Evolutionary conservation across 2,888 invertebrate genomes (phyloP).

Genomic region (Plebejus melissa): DNA sequence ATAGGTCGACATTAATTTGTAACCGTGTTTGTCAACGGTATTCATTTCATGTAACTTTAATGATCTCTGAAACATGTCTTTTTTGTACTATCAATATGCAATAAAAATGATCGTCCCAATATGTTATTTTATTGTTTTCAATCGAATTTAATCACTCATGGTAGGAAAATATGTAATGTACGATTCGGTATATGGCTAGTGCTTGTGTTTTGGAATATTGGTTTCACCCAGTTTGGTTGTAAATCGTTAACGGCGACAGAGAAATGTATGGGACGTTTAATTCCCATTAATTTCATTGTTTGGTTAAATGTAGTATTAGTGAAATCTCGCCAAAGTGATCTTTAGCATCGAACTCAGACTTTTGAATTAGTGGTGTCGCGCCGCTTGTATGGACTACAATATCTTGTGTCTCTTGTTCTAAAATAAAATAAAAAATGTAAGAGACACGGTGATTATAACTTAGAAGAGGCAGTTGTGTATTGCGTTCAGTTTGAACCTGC

Average conservation of each 20-base stretch:
- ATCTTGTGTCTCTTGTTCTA: background rate
- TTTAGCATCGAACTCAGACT: background rate
- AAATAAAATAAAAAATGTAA: background rate
- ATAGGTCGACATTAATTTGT: conserved; percentile 17
- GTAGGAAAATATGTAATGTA: background rate
- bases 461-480: background rate
- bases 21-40: conserved; percentile 17
- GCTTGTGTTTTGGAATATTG: conserved; percentile 25
- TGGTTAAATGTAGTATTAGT: conserved; percentile 3
- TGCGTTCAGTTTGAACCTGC: background rate
- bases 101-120: conserved; percentile 24
- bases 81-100: conserved; percentile 16
- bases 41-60: conserved; percentile 22
- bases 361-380: conserved; percentile 9
- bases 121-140: conserved; percentile 17
- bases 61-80: conserved; percentile 25
- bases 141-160: conserved; percentile 18
- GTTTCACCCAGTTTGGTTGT: background rate
- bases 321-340: conserved; percentile 6
- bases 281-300: background rate
- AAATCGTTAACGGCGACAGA: background rate
- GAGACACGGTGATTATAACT: background rate
- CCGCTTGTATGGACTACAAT: background rate
- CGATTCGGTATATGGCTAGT: conserved; percentile 25
- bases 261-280: background rate